Evolutionary conservation across 2,113 vertebrate genomes (phyloP), one percentile per base, ranked within the genome.

Genomic region (Circaetus cinerascens): DNA sequence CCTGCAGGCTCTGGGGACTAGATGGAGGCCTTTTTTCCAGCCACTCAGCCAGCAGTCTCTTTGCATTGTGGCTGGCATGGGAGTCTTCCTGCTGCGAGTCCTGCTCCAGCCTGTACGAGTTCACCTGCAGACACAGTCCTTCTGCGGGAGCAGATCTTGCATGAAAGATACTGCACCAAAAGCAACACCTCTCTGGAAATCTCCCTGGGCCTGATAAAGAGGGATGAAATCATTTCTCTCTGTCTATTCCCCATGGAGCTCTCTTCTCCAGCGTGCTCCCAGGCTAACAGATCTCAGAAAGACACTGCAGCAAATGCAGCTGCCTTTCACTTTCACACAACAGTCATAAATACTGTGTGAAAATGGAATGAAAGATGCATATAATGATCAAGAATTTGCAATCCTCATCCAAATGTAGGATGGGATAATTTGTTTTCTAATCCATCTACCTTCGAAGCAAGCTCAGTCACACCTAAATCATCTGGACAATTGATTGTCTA

Each of bases 231-330:
- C 1, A 77, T 84, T 66, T 83, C 4, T 45, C 17, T 26, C 0
- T 78, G 21, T 27, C 50, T 64, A 1, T 76, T 76, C 25, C 3
- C 11, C 1, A 0, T 14, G 27, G 40, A 79, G 7, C 1, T 59
- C 9, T 46, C 30, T 63, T 36, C 55, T 63, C 43, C 26, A 81
- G 25, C 4, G 2, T 26, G 41, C n/a, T 36, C 19, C 29, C 62
- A 77, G 25, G 8, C 8, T 41, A 76, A 15, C 9, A 76, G 62
- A 77, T 43, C 41, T 60, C 55, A 66, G 63, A 75, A 83, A 66
- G 32, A 29, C 6, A 19, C 38, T 48, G 15, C 36, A 89, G 27
- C 14, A 66, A 68, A 45, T 40, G 26, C n/a, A 71, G 17, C 32
- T 83, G 45, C 67, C 34, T 79, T 82, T 53, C 26, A 22, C 27